A percentile compares a stretch with the other conserved stretches of the same genome.
Evolutionary conservation across 2,113 vertebrate species (phyloP).

Genomic region (Gnathonemus longibarbis): DNA sequence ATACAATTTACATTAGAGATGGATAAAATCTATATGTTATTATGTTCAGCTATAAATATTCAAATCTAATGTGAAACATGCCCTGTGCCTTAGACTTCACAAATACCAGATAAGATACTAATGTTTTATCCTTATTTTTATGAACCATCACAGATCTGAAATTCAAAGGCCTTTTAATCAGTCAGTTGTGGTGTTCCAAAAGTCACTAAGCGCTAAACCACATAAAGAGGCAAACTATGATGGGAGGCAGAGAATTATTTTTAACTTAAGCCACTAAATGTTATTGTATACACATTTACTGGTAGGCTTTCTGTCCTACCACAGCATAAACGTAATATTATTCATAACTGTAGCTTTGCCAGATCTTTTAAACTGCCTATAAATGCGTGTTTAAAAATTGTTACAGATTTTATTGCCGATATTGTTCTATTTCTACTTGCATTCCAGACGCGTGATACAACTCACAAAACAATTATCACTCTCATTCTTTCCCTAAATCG

Average conservation of each 20-base stretch:
- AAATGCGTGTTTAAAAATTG: background rate
- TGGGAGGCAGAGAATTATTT: background rate
- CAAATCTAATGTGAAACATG: background rate
- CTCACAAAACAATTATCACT: background rate
- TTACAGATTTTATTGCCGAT: background rate
- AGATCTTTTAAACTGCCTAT: background rate
- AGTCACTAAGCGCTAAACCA: background rate
- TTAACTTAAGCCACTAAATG: background rate
- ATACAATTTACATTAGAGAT: background rate
- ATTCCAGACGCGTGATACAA: background rate
- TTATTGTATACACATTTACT: background rate
- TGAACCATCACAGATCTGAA: background rate
- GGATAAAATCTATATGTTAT: background rate
- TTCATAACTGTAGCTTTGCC: background rate
- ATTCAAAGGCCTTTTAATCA: background rate
- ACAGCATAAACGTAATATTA: background rate
- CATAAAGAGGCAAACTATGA: background rate
- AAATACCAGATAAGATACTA: background rate
- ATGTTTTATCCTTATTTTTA: background rate
- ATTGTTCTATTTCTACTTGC: background rate
- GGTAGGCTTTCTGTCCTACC: background rate
- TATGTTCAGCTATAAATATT: background rate
- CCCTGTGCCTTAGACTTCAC: background rate
- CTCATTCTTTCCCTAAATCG: background rate
- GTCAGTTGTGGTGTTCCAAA: background rate